Base-by-base conservation (phyloP, 30 jellyfish, hydroid and myxozoan species). In the Hydractinia echinata region DNA sequence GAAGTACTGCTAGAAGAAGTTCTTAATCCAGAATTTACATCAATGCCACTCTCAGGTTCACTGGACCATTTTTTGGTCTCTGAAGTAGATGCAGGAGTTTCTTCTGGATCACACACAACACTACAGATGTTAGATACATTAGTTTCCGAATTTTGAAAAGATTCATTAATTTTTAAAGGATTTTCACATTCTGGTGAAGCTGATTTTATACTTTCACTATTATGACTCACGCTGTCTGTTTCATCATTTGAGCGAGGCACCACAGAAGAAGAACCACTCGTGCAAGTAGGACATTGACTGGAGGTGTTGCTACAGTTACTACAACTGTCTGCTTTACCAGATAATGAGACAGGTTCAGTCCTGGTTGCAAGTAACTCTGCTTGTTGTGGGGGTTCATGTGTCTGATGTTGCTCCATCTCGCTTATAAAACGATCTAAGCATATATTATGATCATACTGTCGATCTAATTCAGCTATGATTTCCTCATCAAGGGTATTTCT, bases 351-450 rank as follows among this genome's bases (percentile, higher is more conserved):
- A 9, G 55, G 67, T 19, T 71, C 39, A 7, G 74, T 64, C 39
- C 18, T 64, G 16, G 19, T 51, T 44, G 19, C 74, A 13, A 64
- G 19, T 13, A 64, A 64, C 19, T 4, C 74, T n/a, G 74, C 51
- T 7, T 51, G 10, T 13, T 16, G 51, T 30, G n/a, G 51, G 50
- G n/a, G 11, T 67, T 67, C 50, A 67, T 15, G 78, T 13, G 18
- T 10, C n/a, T 71, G 81, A 6, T 52, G 81, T n/a, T 52, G 52
- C n/a, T 71, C 81, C 10, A 9, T 13, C 4, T 71, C 81, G 50
- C 50, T 48, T 19, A 71, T 71, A 71, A 71, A 71, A n/a, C 81
- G 81, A 71, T 71, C 81, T 15, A 71, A 71, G 50, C 81, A 71
- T 1, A 71, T 20, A 52, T 71, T 71, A 15, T 71, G 81, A 50